phyloP scores from a whole-genome alignment of 2,113 vertebrate genomes.

The Pygoscelis adeliae region DNA sequence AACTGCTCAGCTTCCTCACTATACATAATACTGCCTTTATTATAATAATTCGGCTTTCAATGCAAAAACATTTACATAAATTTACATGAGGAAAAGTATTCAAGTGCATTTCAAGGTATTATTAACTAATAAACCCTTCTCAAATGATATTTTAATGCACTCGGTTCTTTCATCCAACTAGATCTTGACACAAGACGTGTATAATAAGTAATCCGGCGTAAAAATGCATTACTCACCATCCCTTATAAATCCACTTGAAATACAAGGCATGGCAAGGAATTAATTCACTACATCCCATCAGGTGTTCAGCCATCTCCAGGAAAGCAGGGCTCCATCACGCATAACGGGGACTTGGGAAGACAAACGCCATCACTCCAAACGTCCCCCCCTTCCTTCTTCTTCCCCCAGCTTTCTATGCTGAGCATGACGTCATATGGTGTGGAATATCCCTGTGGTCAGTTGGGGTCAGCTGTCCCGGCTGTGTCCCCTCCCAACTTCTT shows the following conservation, averaged over 20 bases:
- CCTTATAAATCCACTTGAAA: background rate
- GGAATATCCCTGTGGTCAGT: no score
- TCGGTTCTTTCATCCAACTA: background rate
- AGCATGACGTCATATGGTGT: no score
- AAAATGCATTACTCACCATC: background rate
- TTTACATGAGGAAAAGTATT: background rate
- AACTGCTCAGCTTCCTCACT: background rate
- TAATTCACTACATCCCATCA: no score
- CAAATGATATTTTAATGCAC: background rate
- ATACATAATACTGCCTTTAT: background rate
- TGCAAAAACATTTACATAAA: background rate
- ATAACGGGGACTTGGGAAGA: no score
- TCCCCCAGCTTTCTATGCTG: no score
- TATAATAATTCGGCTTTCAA: background rate
- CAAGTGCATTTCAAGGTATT: background rate
- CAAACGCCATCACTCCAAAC: no score
- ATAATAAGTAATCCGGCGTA: background rate
- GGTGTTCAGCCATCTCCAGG: no score
- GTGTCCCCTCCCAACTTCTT: no score
- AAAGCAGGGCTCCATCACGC: no score
- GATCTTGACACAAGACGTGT: background rate
- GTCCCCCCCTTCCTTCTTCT: no score
- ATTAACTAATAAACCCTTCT: slow-evolving; percentile 24
- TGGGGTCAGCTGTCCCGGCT: no score
- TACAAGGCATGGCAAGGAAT: background rate